Evolutionary conservation across 2,797 vertebrate genomes (phyloP), one percentile per base, ranked within the genome.

Genomic region (Poeciliopsis turneri): DNA sequence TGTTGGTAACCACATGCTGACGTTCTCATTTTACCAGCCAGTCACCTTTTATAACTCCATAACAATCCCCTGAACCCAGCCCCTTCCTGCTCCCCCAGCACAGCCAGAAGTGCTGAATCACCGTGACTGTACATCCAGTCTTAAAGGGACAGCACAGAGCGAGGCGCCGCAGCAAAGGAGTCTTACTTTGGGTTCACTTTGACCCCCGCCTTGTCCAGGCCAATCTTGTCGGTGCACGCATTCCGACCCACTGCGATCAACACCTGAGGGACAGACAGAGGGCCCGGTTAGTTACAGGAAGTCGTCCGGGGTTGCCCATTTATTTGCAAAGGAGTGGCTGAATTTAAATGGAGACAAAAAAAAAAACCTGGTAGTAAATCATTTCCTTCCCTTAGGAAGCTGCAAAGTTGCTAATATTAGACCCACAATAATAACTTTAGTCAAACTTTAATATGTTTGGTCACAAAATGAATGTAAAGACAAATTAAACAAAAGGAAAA

Each of bases 191-290:
- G 89, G 90, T 97, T 98, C 86, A 98, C 92, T 86, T 89, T 95
- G 87, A 99, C 97, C 69, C 97, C 97, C 0, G 94, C 94, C 64
- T 94, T 97, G 61, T 98, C 97, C 77, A 99, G 95, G 66, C 98
- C 98, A n/a, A 99, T 95, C 81, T 96, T 97, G 88, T 94, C 96
- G 5, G 98, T 99, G 91, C 97, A 98, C 0, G 98, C 95, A 20
- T 99, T 97, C 84, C 97, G 96, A 43, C 98, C 98, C 76, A 99
- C 89, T 0, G 98, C 98, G 79, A 99, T 92, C 90, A 99, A 92
- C 82, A 99, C 97, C 98, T 99, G 75, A 39, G 36, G 55, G 55
- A 72, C 57, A 80, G 51, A 68, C 25, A 79, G 39, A 71, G 0
- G 1, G 5, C 0, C 30, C 7, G 41, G 18, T 83, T 23, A 57